These are phyloP conservation scores for Silvanus unidentatus DNA, from an alignment of 2,888 invertebrate species.

Conservation along the genomic window DNA sequence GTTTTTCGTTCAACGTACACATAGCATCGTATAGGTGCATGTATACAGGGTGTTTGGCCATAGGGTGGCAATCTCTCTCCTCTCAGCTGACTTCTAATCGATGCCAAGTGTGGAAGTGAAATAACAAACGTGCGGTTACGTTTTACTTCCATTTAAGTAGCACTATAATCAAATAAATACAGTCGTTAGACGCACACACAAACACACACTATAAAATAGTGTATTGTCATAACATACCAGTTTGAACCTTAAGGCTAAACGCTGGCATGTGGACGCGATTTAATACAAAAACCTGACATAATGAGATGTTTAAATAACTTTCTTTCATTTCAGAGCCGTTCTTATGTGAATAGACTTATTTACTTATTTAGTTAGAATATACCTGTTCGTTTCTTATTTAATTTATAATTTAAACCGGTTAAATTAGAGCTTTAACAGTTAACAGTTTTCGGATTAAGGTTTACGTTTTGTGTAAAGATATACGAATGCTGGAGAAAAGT, in stretches of 20 bases:
- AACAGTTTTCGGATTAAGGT: neutral
- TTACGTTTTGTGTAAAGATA: neutral
- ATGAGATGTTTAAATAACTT: slow-evolving; percentile 3
- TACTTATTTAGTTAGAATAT: neutral
- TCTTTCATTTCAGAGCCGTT: no score
- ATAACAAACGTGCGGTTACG: no score
- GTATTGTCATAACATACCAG: slow-evolving; percentile 2
- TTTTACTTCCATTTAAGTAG: no score
- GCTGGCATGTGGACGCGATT: neutral
- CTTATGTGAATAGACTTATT: neutral
- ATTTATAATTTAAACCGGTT: neutral
- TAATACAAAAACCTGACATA: slow-evolving; percentile 4
- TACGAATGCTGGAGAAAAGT: neutral
- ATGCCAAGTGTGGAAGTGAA: no score
- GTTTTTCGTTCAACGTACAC: neutral
- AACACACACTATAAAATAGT: no score
- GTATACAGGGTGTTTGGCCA: slow-evolving; percentile 11
- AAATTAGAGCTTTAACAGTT: neutral
- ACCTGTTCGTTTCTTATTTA: neutral
- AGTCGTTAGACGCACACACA: neutral
- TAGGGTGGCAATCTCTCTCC: no score
- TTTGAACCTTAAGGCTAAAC: neutral
- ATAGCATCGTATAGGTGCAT: neutral
- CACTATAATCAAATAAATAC: neutral
- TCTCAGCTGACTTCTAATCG: no score